phyloP scores from a whole-genome alignment of 2,888 invertebrate species.

The Ctena decussata region DNA sequence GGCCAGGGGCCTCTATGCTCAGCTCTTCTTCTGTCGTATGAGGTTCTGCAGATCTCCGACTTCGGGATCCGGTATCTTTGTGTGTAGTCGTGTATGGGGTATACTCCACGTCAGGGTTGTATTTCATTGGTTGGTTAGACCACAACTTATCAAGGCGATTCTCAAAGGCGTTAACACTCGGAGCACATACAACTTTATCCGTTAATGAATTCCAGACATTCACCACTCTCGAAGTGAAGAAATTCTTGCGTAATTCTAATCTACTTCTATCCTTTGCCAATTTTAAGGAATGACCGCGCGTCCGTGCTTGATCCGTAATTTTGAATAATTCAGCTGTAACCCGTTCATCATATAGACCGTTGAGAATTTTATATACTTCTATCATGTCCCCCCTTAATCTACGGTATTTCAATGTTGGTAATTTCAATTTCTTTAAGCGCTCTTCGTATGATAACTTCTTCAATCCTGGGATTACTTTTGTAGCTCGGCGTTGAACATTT shows the following conservation, averaged over 20 bases:
- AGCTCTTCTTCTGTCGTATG: not conserved
- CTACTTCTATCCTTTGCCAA: not conserved
- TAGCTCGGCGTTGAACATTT: slow-evolving; percentile 37
- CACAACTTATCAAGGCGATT: slow-evolving; percentile 6
- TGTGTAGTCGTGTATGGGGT: not conserved
- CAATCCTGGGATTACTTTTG: slow-evolving; percentile 14
- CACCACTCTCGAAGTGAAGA: not conserved
- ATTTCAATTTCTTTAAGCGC: slow-evolving; percentile 9
- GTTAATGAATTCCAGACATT: not conserved
- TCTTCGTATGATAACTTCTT: slow-evolving; percentile 23
- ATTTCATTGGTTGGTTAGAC: not conserved
- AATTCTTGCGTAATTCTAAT: not conserved
- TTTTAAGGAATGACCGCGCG: not conserved
- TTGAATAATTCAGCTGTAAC: too few species aligned
- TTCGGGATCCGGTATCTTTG: too few species aligned
- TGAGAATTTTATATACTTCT: slow-evolving; percentile 1
- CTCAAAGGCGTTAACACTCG: not conserved
- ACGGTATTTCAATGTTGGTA: slow-evolving; percentile 29
- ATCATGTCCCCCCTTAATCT: slow-evolving; percentile 31
- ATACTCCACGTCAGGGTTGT: not conserved
- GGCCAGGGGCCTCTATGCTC: slow-evolving; percentile 2
- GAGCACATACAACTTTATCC: not conserved
- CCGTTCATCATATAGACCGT: not conserved
- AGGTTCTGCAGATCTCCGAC: not conserved
- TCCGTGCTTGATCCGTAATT: slow-evolving; percentile 3